These are phyloP conservation scores for Elysia chlorotica DNA, from an alignment of 1,140 invertebrate genomes.

Conservation along the genomic window DNA sequence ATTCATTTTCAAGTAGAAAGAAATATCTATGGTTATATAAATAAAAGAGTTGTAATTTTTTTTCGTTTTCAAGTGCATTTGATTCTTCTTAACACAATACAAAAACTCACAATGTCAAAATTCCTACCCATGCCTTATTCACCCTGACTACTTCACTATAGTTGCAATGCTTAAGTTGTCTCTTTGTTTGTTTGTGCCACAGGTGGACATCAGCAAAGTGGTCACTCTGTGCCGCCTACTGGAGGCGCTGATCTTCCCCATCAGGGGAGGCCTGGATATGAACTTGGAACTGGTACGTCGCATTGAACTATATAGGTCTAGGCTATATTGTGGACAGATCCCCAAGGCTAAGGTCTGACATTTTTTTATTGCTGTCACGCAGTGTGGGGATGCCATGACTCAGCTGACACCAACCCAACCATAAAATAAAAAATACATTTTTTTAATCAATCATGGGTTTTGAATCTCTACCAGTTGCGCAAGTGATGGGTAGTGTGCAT, in stretches of 20 bases:
- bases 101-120: too few species aligned
- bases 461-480: too few species aligned
- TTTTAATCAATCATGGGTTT: too few species aligned
- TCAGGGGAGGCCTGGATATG: constrained; percentile 63
- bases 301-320: too few species aligned
- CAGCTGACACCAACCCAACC: not conserved
- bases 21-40: not conserved
- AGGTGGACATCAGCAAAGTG: constrained; percentile 84
- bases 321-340: too few species aligned
- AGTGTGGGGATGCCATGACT: not conserved
- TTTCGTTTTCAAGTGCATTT: not conserved
- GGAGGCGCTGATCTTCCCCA: constrained; percentile 69
- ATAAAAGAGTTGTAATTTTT: not conserved
- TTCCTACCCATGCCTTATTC: not conserved
- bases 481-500: too few species aligned
- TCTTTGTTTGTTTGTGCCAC: constrained; percentile 16
- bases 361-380: not conserved
- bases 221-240: constrained; percentile 75
- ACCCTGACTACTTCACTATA: constrained; percentile 11
- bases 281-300: constrained; percentile 45
- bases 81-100: not conserved
- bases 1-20: not conserved
- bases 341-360: not conserved
- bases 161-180: not conserved
- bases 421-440: not conserved